Conservation (phyloP, 2,888 invertebrate species). For the Miltochrista miniata region DNA sequence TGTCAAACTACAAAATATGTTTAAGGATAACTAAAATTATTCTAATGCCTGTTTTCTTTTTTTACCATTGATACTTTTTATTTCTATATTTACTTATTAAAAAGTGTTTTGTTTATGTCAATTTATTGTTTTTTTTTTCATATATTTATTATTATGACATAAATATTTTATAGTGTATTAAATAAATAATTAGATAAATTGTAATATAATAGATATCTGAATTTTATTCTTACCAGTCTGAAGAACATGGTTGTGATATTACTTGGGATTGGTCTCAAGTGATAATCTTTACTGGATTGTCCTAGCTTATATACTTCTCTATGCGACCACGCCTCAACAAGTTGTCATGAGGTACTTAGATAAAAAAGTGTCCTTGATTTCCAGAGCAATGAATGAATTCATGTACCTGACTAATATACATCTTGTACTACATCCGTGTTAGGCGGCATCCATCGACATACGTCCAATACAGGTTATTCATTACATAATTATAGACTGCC, state of each 20-base stretch:
- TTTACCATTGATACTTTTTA: too few relatives aligned
- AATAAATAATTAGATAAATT: too few relatives aligned
- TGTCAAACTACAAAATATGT: too few relatives aligned
- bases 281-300: conserved; percentile 52
- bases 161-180: too few relatives aligned
- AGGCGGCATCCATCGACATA: conserved; percentile 24
- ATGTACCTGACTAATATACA: conserved; percentile 45
- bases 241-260: conserved; percentile 70
- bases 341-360: conserved; percentile 50
- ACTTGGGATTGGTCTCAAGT: conserved; percentile 70
- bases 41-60: too few relatives aligned
- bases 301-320: conserved; percentile 65
- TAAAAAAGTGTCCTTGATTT: conserved; percentile 80
- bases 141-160: too few relatives aligned
- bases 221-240: conserved; percentile 65
- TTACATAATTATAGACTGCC: conserved; percentile 14
- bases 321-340: conserved; percentile 68
- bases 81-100: too few relatives aligned
- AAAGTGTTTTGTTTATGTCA: too few relatives aligned
- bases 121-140: too few relatives aligned
- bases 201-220: not conserved
- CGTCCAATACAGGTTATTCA: conserved; percentile 7
- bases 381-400: conserved; percentile 63
- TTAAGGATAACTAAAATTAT: too few relatives aligned
- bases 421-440: conserved; percentile 61